These are phyloP conservation scores for Spisula solida DNA, from an alignment of 2,888 invertebrate species.

Conservation along the genomic window DNA sequence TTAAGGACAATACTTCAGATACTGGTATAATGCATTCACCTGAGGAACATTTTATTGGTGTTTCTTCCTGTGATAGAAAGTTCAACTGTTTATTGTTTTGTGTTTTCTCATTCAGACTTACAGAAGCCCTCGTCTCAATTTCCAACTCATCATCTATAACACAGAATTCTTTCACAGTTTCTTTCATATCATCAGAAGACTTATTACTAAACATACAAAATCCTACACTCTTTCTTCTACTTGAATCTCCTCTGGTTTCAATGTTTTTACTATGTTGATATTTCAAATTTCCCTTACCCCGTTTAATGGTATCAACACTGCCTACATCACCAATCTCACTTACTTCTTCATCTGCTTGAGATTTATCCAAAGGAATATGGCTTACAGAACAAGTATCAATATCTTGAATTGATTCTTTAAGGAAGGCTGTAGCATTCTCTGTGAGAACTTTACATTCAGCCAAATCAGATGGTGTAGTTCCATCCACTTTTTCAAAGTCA, in stretches of 20 bases:
- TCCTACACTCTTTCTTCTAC: not conserved
- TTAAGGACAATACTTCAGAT: slow-evolving; percentile 36
- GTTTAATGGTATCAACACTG: not conserved
- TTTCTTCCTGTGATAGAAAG: not conserved
- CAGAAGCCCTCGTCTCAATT: not conserved
- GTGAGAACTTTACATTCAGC: slow-evolving; percentile 15
- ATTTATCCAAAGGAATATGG: not conserved
- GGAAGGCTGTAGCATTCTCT: slow-evolving; percentile 31
- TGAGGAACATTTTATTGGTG: not conserved
- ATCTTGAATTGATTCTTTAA: not conserved
- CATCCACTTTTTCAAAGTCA: slow-evolving; percentile 36
- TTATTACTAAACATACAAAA: not conserved
- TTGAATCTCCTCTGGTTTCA: not conserved
- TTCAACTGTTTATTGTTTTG: not conserved
- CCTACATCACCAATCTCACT: not conserved
- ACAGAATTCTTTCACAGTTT: not conserved
- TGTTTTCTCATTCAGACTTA: not conserved
- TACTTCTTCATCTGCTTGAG: not conserved
- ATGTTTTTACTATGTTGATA: not conserved
- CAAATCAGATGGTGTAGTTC: not conserved
- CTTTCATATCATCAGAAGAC: not conserved
- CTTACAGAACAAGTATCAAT: not conserved
- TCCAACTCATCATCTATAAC: not conserved
- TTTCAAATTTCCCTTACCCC: not conserved
- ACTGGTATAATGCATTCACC: slow-evolving; percentile 24